Base-by-base conservation (phyloP, 2,888 invertebrate species). In the Lordiphosa fenestrarum region DNA sequence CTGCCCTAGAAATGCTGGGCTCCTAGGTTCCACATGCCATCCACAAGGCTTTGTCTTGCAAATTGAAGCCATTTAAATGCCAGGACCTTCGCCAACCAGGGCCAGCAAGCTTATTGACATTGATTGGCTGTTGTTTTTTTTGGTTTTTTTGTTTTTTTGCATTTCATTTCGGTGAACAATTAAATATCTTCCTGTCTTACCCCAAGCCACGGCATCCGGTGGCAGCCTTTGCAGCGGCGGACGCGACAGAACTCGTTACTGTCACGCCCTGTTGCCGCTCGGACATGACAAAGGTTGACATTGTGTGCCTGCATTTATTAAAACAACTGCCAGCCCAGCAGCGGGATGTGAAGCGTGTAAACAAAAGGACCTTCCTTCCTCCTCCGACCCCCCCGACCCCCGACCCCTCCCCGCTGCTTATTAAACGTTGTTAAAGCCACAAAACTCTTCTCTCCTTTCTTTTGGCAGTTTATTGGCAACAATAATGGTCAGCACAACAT, bases 401-500 rank as follows among this genome's bases (percentile, higher is more conserved):
- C 7, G 36, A 6, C 13, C 9, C 13, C 15, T 6, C 13, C 13
- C 30, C 35, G 2, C 9, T 12, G 41, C 38, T 38, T 52, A 61
- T 53, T 46, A 60, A 50, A 30, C 39, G 48, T 33, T 57, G 21
- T 52, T 21, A 44, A 44, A 44, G 33, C 15, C 52, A 15, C 5
- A 9, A 9, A 12, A 39, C 10, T 30, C 15, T 36, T 10, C 25
- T 44, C 2, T 40, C 41, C 38, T 9, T 38, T 19, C 19, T 40
- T 40, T n/a, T 83, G 75, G 21, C 73, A 89, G 89, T 83, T 84
- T 82, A 87, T 85, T 86, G 86, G 78, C 80, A 86, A 86, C 87
- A 89, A 89, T 89, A 89, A 89, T 89, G 89, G 89, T 89, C 86
- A 89, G 89, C 87, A 88, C 89, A 87, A 87, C 89, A 88, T 88